phyloP scores from a whole-genome alignment of 2,797 vertebrate species.

The Sebastes variabilis region DNA sequence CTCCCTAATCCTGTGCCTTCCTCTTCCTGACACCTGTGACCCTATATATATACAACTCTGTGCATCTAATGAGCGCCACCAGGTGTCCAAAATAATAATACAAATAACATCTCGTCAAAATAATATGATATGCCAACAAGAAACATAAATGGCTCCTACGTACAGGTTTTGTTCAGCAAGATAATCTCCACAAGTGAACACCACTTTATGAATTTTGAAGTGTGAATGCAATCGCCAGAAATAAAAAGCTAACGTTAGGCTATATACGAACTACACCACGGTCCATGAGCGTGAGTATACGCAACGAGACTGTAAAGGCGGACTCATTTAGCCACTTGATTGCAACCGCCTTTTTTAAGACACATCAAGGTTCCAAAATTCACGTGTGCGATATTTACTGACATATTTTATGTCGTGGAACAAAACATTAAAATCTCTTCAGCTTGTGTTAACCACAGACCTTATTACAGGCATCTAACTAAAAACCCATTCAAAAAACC shows the following conservation, averaged over 20 bases:
- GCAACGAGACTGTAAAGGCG: background rate
- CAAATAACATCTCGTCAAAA: background rate
- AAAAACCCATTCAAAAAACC: background rate
- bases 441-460: background rate
- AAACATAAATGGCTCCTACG: background rate
- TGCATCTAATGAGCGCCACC: too few species aligned
- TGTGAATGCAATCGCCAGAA: background rate
- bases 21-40: background rate
- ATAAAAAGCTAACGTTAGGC: background rate
- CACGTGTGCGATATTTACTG: background rate
- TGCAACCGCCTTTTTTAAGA: background rate
- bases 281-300: background rate
- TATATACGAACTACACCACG: background rate
- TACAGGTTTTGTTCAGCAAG: background rate
- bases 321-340: background rate
- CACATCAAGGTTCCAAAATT: background rate
- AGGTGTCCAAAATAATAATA: too few species aligned
- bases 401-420: background rate
- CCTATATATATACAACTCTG: background rate
- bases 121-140: background rate
- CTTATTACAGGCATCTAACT: background rate
- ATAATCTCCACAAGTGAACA: background rate
- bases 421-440: background rate
- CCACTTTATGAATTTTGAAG: background rate
- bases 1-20: background rate